Evolutionary conservation across 2,888 invertebrate genomes (phyloP).

Genomic region (Drosophila niveifrons): DNA sequence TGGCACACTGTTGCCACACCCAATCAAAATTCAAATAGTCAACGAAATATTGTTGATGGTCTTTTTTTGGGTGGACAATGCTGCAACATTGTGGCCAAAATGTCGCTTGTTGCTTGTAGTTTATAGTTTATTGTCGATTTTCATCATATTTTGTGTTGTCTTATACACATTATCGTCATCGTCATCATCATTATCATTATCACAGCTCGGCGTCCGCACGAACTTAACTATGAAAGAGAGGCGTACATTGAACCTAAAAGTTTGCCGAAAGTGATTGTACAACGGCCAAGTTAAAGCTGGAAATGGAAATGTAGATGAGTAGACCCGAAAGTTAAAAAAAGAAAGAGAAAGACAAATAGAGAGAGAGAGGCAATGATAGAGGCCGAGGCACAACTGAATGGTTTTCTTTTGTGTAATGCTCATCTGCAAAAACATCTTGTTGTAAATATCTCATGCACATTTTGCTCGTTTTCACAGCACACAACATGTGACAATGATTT

Average conservation of each 20-base stretch:
- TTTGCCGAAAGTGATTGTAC: conserved; percentile 68
- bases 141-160: conserved; percentile 43
- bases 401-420: conserved; percentile 47
- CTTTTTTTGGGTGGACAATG: conserved; percentile 31
- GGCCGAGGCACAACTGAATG: conserved; percentile 30
- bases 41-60: conserved; percentile 27
- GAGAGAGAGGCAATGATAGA: not conserved
- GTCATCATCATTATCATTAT: conserved; percentile 44
- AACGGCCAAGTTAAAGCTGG: conserved; percentile 16
- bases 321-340: conserved; percentile 7
- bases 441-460: conserved; percentile 26
- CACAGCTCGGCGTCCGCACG: conserved; percentile 62
- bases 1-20: conserved; percentile 22
- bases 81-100: conserved; percentile 39
- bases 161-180: conserved; percentile 39
- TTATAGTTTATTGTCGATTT: conserved; percentile 43
- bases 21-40: conserved; percentile 14
- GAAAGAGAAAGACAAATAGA: not conserved
- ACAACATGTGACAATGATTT: conserved; percentile 54
- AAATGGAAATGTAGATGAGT: conserved; percentile 35
- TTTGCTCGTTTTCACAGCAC: not conserved
- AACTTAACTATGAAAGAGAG: conserved; percentile 42
- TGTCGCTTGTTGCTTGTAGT: conserved; percentile 17
- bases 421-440: conserved; percentile 36
- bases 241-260: conserved; percentile 64